phyloP scores from a whole-genome alignment of 2,797 vertebrate species.

The Xiphorhynchus erythropygius region DNA sequence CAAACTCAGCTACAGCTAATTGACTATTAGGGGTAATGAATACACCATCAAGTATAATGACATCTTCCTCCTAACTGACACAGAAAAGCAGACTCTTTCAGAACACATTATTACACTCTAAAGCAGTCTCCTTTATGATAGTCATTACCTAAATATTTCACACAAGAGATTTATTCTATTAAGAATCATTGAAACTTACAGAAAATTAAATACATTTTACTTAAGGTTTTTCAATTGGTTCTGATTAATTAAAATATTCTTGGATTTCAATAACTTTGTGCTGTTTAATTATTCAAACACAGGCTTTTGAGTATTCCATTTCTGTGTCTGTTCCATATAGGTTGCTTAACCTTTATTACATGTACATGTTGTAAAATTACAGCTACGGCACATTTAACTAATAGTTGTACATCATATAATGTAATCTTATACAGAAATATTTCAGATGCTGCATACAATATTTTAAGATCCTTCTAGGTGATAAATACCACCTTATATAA shows the following conservation, averaged over 20 bases:
- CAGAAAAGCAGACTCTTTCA: conserved; percentile 56
- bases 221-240: conserved; percentile 59
- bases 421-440: not conserved
- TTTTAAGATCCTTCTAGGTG: not conserved
- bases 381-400: not conserved
- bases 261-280: conserved; percentile 51
- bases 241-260: conserved; percentile 72
- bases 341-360: not conserved
- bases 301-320: conserved; percentile 25
- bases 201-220: conserved; percentile 76
- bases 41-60: conserved; percentile 51
- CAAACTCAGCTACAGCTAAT: not conserved
- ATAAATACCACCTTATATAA: not conserved
- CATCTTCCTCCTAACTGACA: conserved; percentile 59
- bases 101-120: conserved; percentile 71
- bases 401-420: not conserved
- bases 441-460: not conserved
- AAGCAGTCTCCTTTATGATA: conserved; percentile 76
- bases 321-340: conserved; percentile 7
- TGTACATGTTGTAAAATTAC: not conserved
- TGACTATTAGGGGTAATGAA: conserved; percentile 53
- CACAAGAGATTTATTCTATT: conserved; percentile 73
- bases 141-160: conserved; percentile 79
- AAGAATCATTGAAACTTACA: conserved; percentile 61
- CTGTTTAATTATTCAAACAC: conserved; percentile 50